Evolutionary conservation across 2,113 vertebrate genomes (phyloP).

Genomic region (Takifugu bimaculatus): DNA sequence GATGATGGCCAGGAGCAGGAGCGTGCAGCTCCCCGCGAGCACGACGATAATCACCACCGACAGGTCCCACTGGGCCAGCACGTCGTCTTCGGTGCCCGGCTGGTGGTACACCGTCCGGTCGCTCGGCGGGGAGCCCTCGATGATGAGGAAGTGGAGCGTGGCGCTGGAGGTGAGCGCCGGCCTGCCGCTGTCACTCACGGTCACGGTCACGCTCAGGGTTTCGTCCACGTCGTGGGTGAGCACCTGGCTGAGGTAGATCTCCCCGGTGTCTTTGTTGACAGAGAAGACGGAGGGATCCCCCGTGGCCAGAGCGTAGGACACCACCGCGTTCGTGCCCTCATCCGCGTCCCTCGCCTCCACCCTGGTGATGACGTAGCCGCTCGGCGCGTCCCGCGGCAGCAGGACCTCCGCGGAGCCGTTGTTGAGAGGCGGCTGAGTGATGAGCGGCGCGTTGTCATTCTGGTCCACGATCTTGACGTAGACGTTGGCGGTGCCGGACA

Average conservation of each 20-base stretch:
- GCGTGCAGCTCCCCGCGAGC: slow-evolving; percentile 92
- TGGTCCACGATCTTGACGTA: slow-evolving; percentile 87
- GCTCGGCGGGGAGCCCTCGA: slow-evolving; percentile 76
- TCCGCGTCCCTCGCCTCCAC: slow-evolving; percentile 88
- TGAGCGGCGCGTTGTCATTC: slow-evolving; percentile 88
- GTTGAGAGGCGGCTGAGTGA: slow-evolving; percentile 80
- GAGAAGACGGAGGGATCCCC: slow-evolving; percentile 78
- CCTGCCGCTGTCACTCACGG: slow-evolving; percentile 84
- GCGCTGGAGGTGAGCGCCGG: slow-evolving; percentile 84
- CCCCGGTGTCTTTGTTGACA: slow-evolving; percentile 84
- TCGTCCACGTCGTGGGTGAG: slow-evolving; percentile 84
- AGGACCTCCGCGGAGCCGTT: slow-evolving; percentile 85
- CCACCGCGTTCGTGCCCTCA: slow-evolving; percentile 85
- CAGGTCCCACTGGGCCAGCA: slow-evolving; percentile 83
- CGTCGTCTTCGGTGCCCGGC: slow-evolving; percentile 42
- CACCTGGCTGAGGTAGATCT: slow-evolving; percentile 84
- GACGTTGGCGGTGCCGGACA: slow-evolving; percentile 82
- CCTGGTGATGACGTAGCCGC: slow-evolving; percentile 81
- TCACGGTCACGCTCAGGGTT: slow-evolving; percentile 80
- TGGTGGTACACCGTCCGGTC: slow-evolving; percentile 74
- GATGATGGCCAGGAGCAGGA: slow-evolving; percentile 93
- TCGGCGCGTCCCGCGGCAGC: slow-evolving; percentile 80
- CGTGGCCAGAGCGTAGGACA: slow-evolving; percentile 79
- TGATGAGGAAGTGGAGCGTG: slow-evolving; percentile 83
- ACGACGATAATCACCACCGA: slow-evolving; percentile 92